A percentile compares a stretch with the other conserved stretches of the same genome.
Conservation (phyloP, 2,888 invertebrate species). For the Brenthis daphne region DNA sequence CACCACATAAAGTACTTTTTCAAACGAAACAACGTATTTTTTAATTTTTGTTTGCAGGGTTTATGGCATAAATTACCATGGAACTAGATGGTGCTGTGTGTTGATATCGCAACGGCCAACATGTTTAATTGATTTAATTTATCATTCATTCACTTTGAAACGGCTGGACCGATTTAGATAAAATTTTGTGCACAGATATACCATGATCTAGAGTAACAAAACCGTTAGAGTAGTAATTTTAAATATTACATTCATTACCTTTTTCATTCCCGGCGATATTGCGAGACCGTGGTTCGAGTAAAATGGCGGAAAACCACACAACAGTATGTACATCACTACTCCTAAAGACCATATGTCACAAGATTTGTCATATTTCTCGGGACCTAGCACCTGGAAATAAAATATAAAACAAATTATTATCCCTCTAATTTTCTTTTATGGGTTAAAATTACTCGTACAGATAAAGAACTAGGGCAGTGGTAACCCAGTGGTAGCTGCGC, state of each 20-base stretch:
- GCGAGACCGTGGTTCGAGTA: constrained; percentile 98
- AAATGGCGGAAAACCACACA: constrained; percentile 99
- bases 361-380: constrained; percentile 98
- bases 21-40: too few relatives aligned
- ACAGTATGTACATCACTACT: constrained; percentile 99
- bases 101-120: too few relatives aligned
- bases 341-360: constrained; percentile 99
- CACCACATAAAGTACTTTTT: too few relatives aligned
- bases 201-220: too few relatives aligned
- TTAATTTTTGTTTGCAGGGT: too few relatives aligned
- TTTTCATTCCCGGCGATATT: constrained; percentile 99
- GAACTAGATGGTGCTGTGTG: too few relatives aligned
- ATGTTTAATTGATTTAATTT: too few relatives aligned
- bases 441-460: not conserved
- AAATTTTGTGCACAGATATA: too few relatives aligned
- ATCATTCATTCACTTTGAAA: not conserved
- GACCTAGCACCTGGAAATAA: constrained; percentile 90
- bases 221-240: not conserved
- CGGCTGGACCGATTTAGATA: not conserved
- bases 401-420: not conserved
- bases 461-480: not conserved
- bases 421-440: not conserved
- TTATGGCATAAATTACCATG: too few relatives aligned
- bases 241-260: constrained; percentile 61
- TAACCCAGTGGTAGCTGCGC: too few relatives aligned